These are phyloP conservation scores for Dipodomys ordii DNA, from an alignment of 2,113 vertebrate genomes.

Conservation along the genomic window DNA sequence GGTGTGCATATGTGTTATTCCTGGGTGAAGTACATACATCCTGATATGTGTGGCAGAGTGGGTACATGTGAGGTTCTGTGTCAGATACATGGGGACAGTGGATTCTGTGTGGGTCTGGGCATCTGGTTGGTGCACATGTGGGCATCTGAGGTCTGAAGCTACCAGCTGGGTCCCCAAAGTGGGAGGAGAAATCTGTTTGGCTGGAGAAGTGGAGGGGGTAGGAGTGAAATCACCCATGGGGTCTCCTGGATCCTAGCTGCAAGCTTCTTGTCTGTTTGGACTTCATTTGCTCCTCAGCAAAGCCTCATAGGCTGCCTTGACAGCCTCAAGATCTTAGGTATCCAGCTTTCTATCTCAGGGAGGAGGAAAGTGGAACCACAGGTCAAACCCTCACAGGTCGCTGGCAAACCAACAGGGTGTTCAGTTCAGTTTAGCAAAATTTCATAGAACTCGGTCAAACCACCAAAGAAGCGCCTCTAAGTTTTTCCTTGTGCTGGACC, in stretches of 20 bases:
- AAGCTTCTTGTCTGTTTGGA: not conserved
- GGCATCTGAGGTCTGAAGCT: not conserved
- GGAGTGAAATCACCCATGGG: not conserved
- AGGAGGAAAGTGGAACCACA: not conserved
- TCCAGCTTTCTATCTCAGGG: too few species aligned
- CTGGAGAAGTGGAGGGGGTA: not conserved
- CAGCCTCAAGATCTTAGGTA: not conserved
- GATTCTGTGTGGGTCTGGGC: not conserved
- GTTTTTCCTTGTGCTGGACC: constrained; percentile 4
- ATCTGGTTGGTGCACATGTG: not conserved
- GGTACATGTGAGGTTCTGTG: not conserved
- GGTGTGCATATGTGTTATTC: not conserved
- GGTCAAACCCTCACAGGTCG: not conserved
- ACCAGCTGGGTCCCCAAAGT: not conserved
- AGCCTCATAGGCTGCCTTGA: not conserved
- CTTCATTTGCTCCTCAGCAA: not conserved
- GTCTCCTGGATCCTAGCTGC: not conserved
- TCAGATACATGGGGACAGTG: not conserved
- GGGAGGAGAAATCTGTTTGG: not conserved
- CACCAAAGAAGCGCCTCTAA: not conserved
- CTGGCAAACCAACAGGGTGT: not conserved
- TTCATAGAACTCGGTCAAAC: not conserved
- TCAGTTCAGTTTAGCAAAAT: constrained; percentile 9
- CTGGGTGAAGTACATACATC: not conserved
- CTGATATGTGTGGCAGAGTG: not conserved